phyloP scores from a whole-genome alignment of 2,888 invertebrate genomes.

The Octonoba sinensis region DNA sequence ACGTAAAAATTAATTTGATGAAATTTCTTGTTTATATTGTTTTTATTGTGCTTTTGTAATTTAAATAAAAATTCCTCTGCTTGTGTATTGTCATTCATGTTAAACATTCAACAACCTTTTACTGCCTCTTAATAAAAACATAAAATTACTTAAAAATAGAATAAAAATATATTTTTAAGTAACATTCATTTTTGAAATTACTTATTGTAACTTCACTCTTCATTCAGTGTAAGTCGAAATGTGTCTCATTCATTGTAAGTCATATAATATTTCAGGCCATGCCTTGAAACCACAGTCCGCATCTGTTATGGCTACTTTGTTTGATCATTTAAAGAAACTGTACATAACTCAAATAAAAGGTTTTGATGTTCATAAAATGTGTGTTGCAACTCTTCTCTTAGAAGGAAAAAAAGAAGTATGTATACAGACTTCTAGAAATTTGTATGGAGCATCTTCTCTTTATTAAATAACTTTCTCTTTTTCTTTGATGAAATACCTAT shows the following conservation, averaged over 20 bases:
- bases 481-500: background rate
- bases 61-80: too few species aligned
- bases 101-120: too few species aligned
- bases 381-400: constrained; percentile 93
- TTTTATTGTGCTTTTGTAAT: background rate
- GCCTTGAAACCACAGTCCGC: constrained; percentile 73
- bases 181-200: too few species aligned
- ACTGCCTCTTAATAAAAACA: too few species aligned
- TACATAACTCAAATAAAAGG: constrained; percentile 91
- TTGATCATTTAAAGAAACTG: constrained; percentile 86
- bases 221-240: too few species aligned
- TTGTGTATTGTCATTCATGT: too few species aligned
- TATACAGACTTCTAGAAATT: background rate
- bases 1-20: background rate
- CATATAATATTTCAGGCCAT: constrained; percentile 69
- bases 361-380: constrained; percentile 83
- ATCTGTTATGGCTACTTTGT: constrained; percentile 77
- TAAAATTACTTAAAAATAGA: too few species aligned
- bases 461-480: background rate
- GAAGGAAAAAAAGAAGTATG: constrained; percentile 78
- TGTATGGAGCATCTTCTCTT: background rate
- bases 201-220: too few species aligned
- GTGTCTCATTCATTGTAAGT: background rate
- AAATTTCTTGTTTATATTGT: background rate
- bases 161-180: too few species aligned